These are phyloP conservation scores for Ormyrus pomaceus DNA, from an alignment of 2,888 invertebrate genomes.

Conservation along the genomic window DNA sequence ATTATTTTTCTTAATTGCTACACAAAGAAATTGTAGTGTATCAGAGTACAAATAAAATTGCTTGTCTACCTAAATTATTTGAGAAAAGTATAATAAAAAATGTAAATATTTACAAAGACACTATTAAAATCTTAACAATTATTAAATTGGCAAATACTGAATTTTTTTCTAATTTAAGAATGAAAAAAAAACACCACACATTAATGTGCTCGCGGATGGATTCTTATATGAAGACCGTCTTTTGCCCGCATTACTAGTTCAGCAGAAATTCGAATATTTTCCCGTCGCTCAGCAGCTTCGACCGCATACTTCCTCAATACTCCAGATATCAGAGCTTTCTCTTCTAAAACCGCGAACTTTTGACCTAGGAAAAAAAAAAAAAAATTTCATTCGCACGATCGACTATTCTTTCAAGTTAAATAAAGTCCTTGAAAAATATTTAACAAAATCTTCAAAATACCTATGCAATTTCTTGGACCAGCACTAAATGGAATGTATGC, in stretches of 20 bases:
- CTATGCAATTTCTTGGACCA: slow-evolving; percentile 72
- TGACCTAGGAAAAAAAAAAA: slow-evolving; percentile 73
- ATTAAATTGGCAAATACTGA: too few species aligned
- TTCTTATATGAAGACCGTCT: slow-evolving; percentile 77
- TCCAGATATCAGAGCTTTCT: slow-evolving; percentile 79
- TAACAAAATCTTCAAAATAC: slow-evolving; percentile 50
- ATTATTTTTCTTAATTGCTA: neutral
- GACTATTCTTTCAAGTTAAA: too few species aligned
- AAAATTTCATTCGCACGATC: neutral
- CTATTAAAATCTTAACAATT: too few species aligned
- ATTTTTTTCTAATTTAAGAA: neutral
- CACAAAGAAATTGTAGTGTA: too few species aligned
- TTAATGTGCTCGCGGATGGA: slow-evolving; percentile 57
- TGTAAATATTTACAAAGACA: too few species aligned
- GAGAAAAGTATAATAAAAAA: too few species aligned
- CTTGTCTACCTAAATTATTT: too few species aligned
- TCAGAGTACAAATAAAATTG: too few species aligned
- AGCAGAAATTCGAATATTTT: slow-evolving; percentile 78
- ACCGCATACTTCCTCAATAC: slow-evolving; percentile 79
- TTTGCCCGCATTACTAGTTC: slow-evolving; percentile 80
- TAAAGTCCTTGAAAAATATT: too few species aligned
- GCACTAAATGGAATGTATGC: slow-evolving; percentile 74
- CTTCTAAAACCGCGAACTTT: slow-evolving; percentile 79
- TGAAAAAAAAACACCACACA: neutral
- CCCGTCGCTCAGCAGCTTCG: slow-evolving; percentile 78